Base-by-base conservation (phyloP, 2,888 invertebrate species). In the Phania funesta region DNA sequence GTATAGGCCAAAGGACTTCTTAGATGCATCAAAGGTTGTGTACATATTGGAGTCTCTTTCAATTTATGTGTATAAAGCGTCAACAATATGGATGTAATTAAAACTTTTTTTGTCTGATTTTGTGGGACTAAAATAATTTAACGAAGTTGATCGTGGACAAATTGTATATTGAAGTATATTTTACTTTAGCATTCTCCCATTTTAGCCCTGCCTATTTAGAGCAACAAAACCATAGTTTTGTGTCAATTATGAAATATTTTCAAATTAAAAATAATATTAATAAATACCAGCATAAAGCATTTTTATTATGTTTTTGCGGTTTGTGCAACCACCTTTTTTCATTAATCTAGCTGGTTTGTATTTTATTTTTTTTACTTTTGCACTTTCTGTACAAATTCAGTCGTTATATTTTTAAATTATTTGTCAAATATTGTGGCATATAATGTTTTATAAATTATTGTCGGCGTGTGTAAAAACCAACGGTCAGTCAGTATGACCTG, bases 391-490 rank as follows among this genome's bases (percentile, higher is more conserved):
- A 32, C 24, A 60, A 26, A 52, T 54, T 29, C 32, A 26, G 18
- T 9, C 18, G 48, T 67, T 52, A 48, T 41, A 46, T 60, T 77
- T 76, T 67, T 29, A 60, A 74, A 70, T 75, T 76, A 76, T 82
- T 82, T 79, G 76, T 77, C 82, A 80, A 83, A 84, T 82, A 84
- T 74, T 84, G 84, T 82, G 82, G 79, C 79, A 74, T 38, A 70
- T 80, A 74, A 81, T 81, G 75, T 75, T 75, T 70, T 79, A 68
- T 56, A 83, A 84, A 82, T 83, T 84, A 80, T 78, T 79, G 60
- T 74, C 41, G 22, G 6, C 26, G 20, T 68, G 56, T 20, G 52
- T 58, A 58, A 60, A 64, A 65, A 35, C 8, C 65, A 46, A 13
- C 18, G n/a, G n/a, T n/a, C 65, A 64, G 65, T 41, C 48, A 65